Base-by-base conservation (phyloP, 1,140 invertebrate species). In the Hyles euphorbiae region DNA sequence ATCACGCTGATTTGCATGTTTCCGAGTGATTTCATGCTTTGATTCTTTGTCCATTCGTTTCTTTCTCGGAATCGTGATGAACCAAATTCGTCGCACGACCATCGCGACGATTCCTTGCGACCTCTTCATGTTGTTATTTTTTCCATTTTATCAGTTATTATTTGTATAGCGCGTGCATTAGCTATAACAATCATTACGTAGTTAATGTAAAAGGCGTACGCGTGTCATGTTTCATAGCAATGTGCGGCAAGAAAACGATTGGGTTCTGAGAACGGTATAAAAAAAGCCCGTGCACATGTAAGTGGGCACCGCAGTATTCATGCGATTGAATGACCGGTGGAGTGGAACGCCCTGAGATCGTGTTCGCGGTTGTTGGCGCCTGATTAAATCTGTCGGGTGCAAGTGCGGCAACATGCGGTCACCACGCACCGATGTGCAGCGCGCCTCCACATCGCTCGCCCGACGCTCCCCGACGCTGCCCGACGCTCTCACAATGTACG, bases 381-480 rank as follows among this genome's bases (percentile, higher is more conserved):
- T 67, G 71, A 78, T 76, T 70, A 66, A 62, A 74, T 70, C 71
- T 70, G 73, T 76, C 71, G 65, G 63, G 58, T 67, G 72, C 67
- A 66, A 61, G 52, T 55, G 62, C 52, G 34, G 53, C 57, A 48
- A 65, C 57, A 56, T 56, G 66, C 59, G 68, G 72, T 66, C 63
- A 63, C 2, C 22, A 22, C 22, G 22, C 22, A 22, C 57, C 57
- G 60, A 36, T 55, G 61, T 33, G 36, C 36, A 53, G 36, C 53
- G 40, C 11, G 12, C 53, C 8, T 34, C 50, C 50, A 32, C 53
- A 44, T 40, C 53, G 53, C 34, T 53, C 53, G 11, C 47, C 22
- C 47, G 47, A n/a, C 47, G 47, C 3, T 22, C 10, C 36, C 36
- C 8, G 5, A 8, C 36, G 47, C 47, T 48, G 2, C 22, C 47